Percentiles rank a stretch among this genome's conserved stretches.
Evolutionary conservation across 2,113 vertebrate species (phyloP).

Genomic region (Gulo gulo): DNA sequence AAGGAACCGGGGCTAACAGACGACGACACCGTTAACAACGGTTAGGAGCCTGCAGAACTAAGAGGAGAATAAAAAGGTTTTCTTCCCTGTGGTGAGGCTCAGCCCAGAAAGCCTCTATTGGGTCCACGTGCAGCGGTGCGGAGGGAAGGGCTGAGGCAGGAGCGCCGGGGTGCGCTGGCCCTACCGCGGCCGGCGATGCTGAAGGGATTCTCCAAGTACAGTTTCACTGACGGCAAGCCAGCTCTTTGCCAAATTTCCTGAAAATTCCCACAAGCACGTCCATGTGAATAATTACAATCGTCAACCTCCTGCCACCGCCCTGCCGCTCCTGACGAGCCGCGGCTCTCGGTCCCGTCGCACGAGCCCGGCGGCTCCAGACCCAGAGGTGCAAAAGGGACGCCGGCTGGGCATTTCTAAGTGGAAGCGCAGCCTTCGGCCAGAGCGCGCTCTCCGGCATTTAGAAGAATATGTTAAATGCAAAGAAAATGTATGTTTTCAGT

Average conservation of each 20-base stretch:
- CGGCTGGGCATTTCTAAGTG: too few relatives aligned
- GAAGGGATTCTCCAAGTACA: neutral
- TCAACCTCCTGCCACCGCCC: too few relatives aligned
- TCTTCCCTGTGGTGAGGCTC: neutral
- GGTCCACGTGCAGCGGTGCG: neutral
- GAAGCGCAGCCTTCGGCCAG: neutral
- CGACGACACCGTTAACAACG: neutral
- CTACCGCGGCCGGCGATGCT: neutral
- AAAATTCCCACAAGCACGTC: neutral
- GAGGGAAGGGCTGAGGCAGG: fast-evolving
- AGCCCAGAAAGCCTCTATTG: too few relatives aligned
- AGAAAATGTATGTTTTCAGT: neutral
- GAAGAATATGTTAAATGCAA: neutral
- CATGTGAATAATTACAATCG: neutral
- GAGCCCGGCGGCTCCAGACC: neutral
- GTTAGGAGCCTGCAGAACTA: neutral
- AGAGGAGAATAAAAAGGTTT: neutral
- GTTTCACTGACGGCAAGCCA: neutral
- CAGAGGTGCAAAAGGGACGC: neutral
- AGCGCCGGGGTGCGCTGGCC: fast-evolving
- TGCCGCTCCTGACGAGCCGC: too few relatives aligned
- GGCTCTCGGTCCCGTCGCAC: too few relatives aligned
- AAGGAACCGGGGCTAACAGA: neutral
- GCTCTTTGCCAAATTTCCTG: neutral
- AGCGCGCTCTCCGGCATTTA: neutral